Evolutionary conservation across 2,113 vertebrate genomes (phyloP), one percentile per base, ranked within the genome.

Genomic region (Tachuris rubrigastra): DNA sequence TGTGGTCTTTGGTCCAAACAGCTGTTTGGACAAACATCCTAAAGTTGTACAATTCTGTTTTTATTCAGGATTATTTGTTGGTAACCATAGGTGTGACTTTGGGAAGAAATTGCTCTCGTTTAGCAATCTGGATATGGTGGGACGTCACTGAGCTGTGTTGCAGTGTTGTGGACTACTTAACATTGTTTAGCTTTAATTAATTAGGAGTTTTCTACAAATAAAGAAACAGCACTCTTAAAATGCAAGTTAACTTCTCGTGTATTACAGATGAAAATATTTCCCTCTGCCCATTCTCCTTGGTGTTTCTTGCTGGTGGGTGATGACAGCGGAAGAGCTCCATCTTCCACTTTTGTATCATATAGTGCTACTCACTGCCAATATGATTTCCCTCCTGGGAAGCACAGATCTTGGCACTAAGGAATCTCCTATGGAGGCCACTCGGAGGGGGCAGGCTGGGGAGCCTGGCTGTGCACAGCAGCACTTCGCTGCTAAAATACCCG

Each of bases 401-500:
- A 10, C 37, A 19, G 47, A 74, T 21, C 33, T 47, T 58, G 71
- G 39, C 39, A 14, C 16, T 37, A 8, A 16, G 23, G 78, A 14
- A 33, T 67, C 18, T 44, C 12, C 63, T 81, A 49, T 0, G 0
- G 31, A 46, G 31, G 20, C 6, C 59, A 1, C 71, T 53, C 7
- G 21, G 30, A 35, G 30, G 50, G 27, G 12, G 8, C 30, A 41
- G 65, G 2, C 55, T 27, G 76, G 12, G 27, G 35, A 89, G 37
- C 44, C 24, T 41, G 59, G n/a, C 42, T 66, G 14, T 25, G 53
- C 53, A 14, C 35, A 65, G 62, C 52, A 49, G 18, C 22, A 8
- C 18, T 18, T 46, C 1, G 2, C 24, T 74, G 41, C 46, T 49
- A 12, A 68, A 63, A 42, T 6, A 1, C 0, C 25, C 35, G 33